Evolutionary conservation across 2,113 vertebrate species (phyloP).

Genomic region (Callionymus lyra): DNA sequence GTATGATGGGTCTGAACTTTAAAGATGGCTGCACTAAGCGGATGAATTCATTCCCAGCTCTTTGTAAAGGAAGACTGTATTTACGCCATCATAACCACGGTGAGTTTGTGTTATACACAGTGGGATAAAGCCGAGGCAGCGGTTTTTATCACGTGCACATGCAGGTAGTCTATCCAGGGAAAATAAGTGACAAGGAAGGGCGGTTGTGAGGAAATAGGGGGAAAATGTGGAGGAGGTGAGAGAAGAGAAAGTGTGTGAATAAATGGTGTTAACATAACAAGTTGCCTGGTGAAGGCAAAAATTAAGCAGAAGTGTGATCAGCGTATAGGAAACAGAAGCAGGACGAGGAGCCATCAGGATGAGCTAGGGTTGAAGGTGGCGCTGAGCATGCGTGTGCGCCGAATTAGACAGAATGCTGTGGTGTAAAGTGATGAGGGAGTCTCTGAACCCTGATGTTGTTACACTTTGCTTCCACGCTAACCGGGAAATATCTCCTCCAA

Average conservation of each 20-base stretch:
- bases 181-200: constrained; percentile 17
- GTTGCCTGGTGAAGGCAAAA: constrained; percentile 10
- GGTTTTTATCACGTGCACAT: constrained; percentile 35
- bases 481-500: constrained; percentile 23
- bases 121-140: constrained; percentile 32
- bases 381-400: constrained; percentile 13
- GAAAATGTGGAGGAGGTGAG: neutral
- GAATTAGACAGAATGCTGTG: constrained; percentile 46
- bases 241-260: constrained; percentile 11
- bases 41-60: too few relatives aligned
- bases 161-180: constrained; percentile 17
- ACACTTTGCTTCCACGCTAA: constrained; percentile 20
- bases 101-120: constrained; percentile 44
- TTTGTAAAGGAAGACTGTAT: too few relatives aligned
- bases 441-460: constrained; percentile 30
- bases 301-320: constrained; percentile 20
- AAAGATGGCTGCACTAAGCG: too few relatives aligned
- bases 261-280: constrained; percentile 39
- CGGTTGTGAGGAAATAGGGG: neutral
- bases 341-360: too few relatives aligned
- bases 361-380: constrained; percentile 27
- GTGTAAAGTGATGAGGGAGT: constrained; percentile 30
- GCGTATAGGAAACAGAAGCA: too few relatives aligned
- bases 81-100: too few relatives aligned
- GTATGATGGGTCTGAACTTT: too few relatives aligned